A percentile compares a stretch with the other conserved stretches of the same genome.
Evolutionary conservation across 2,113 vertebrate genomes (phyloP).

Genomic region (Zosterops borbonicus): DNA sequence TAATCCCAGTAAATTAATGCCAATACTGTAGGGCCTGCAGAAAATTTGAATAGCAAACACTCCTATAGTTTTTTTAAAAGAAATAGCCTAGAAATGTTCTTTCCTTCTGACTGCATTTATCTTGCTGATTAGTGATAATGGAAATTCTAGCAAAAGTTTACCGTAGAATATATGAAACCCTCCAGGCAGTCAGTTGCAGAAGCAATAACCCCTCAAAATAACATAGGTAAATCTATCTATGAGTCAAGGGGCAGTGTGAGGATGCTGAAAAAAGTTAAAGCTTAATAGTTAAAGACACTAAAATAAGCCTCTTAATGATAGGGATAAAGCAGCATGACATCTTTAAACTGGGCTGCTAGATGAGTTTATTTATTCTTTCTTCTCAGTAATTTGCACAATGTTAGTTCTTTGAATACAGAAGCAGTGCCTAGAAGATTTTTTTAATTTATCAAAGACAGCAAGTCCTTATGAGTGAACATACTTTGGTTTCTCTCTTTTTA

Average conservation of each 20-base stretch:
- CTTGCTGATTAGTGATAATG: slow-evolving; percentile 36
- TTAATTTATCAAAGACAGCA: not conserved
- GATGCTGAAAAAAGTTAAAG: not conserved
- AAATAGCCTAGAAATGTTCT: not conserved
- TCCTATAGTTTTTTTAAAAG: not conserved
- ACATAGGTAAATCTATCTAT: not conserved
- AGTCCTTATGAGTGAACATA: not conserved
- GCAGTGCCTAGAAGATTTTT: not conserved
- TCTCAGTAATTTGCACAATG: not conserved
- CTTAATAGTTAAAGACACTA: not conserved
- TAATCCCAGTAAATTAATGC: not conserved
- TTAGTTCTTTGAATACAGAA: not conserved
- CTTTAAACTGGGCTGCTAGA: not conserved
- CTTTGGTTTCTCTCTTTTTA: not conserved
- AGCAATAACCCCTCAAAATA: not conserved
- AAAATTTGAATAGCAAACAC: not conserved
- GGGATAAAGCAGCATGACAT: slow-evolving; percentile 11
- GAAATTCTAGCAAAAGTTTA: slow-evolving; percentile 29
- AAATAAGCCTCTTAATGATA: not conserved
- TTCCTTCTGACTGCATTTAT: slow-evolving; percentile 19
- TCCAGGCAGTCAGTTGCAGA: not conserved
- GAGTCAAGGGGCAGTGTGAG: not conserved
- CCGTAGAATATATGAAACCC: not conserved
- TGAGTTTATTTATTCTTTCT: slow-evolving; percentile 12
- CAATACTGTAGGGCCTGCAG: not conserved